These are phyloP conservation scores for Tiliqua scincoides DNA, from an alignment of 2,113 vertebrate species.

Conservation along the genomic window DNA sequence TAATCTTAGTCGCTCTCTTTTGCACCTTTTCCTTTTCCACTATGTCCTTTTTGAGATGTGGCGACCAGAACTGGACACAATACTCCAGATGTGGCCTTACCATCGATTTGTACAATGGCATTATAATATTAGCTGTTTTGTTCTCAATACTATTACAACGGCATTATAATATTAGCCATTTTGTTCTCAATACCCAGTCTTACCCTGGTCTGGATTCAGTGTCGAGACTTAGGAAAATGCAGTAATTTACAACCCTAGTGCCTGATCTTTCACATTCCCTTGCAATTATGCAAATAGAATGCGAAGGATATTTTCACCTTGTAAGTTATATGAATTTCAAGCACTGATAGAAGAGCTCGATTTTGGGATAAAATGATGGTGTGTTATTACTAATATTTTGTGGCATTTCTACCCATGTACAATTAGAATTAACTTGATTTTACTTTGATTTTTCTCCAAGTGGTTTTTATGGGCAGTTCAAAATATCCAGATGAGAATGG, in stretches of 20 bases:
- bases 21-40: no score
- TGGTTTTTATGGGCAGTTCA: slow-evolving; percentile 99
- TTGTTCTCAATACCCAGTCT: no score
- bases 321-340: neutral
- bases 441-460: slow-evolving; percentile 72
- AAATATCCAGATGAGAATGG: slow-evolving; percentile 96
- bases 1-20: no score
- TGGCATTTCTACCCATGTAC: neutral
- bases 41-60: no score
- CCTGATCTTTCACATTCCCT: neutral
- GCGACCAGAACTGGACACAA: no score
- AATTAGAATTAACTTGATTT: rapidly evolving
- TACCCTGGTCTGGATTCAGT: neutral
- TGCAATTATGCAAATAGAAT: no score
- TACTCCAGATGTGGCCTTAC: no score
- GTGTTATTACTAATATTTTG: neutral
- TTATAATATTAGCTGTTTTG: no score
- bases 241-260: neutral
- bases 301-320: neutral
- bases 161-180: no score
- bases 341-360: neutral
- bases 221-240: neutral
- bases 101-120: no score
- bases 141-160: no score
- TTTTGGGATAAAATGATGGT: neutral